Conservation (phyloP, 2,113 vertebrate species). For the Brachyhypopomus gauderio region DNA sequence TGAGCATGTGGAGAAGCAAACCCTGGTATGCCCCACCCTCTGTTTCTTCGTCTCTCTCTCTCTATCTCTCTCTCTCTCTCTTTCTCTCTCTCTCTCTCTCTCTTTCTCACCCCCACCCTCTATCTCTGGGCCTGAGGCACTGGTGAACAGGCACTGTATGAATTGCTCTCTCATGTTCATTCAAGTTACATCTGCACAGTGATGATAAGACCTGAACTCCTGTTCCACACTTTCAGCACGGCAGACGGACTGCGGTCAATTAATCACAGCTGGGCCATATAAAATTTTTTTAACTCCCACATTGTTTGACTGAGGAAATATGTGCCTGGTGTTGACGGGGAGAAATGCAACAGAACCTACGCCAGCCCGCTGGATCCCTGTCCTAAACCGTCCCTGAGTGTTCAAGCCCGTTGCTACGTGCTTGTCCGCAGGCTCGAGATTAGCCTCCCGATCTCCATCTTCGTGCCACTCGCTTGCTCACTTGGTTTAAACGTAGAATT, state of each 20-base stretch:
- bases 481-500: conserved; percentile 15
- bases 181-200: conserved; percentile 63
- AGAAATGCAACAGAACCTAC: not conserved
- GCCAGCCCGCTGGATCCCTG: not conserved
- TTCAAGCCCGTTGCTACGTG: not conserved
- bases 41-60: conserved; percentile 16
- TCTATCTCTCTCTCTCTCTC: not conserved
- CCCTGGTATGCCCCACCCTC: conserved; percentile 45
- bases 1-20: conserved; percentile 57
- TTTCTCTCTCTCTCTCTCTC: not conserved
- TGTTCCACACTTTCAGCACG: conserved; percentile 51
- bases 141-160: conserved; percentile 50
- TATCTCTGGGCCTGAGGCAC: conserved; percentile 48
- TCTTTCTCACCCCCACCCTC: not conserved
- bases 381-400: not conserved
- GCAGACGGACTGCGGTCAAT: conserved; percentile 20
- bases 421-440: not conserved
- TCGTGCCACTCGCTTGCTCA: conserved; percentile 32
- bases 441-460: conserved; percentile 29
- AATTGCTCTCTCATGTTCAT: conserved; percentile 47
- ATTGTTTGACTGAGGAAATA: not conserved
- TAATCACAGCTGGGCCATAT: conserved; percentile 5
- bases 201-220: conserved; percentile 64
- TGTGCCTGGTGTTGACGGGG: not conserved
- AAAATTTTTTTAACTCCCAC: not conserved